phyloP scores from a whole-genome alignment of 2,797 vertebrate species.

The Psittacula echo region DNA sequence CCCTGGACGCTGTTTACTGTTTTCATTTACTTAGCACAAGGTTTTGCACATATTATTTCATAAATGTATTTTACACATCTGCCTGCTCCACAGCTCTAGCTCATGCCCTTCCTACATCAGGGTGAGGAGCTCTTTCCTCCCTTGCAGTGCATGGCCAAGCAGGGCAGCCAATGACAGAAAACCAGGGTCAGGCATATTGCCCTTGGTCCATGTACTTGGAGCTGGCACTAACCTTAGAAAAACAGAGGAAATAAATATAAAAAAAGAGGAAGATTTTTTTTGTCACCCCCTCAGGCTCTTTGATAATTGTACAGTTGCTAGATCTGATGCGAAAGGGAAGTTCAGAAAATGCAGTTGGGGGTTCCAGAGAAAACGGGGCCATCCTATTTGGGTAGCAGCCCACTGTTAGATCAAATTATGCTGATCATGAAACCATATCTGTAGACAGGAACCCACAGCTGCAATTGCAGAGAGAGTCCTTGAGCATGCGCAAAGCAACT shows the following conservation, averaged over 20 bases:
- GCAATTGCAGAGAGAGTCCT: constrained; percentile 12
- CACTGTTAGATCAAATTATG: constrained; percentile 61
- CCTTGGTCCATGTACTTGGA: not conserved
- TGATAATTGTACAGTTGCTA: not conserved
- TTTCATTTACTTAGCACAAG: not conserved
- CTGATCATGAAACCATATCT: constrained; percentile 65
- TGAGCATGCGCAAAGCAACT: not conserved
- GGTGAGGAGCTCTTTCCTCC: not conserved
- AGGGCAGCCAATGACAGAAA: not conserved
- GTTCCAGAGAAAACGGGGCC: constrained; percentile 36
- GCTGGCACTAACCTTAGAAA: not conserved
- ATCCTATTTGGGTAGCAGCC: constrained; percentile 50
- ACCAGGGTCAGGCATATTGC: not conserved
- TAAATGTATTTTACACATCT: not conserved
- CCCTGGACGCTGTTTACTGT: not conserved
- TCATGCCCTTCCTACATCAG: not conserved
- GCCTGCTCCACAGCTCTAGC: not conserved
- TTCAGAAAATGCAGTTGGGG: not conserved
- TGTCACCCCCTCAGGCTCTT: accelerated
- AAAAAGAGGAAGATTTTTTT: not conserved
- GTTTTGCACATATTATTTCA: not conserved
- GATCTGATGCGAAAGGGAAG: not conserved
- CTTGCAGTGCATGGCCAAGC: not conserved
- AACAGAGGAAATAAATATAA: not conserved
- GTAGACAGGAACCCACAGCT: constrained; percentile 59